Conservation (phyloP, 1,140 invertebrate genomes). For the Choristoneura fumiferana region DNA sequence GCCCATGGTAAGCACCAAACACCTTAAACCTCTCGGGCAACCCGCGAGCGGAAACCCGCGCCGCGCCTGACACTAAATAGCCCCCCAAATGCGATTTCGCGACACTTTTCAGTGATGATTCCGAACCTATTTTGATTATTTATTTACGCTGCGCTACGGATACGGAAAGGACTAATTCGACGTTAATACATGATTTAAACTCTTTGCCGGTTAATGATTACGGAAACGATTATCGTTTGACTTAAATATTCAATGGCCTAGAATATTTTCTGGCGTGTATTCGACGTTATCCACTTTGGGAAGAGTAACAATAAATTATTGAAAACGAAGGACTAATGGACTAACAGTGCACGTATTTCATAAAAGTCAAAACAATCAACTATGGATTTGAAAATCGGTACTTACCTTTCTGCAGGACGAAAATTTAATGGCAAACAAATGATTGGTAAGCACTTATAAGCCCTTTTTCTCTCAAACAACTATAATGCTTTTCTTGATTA, state of each 20-base stretch:
- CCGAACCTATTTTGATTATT: slow-evolving; percentile 46
- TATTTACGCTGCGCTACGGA: slow-evolving; percentile 42
- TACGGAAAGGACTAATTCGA: slow-evolving; percentile 26
- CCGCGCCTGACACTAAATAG: not conserved
- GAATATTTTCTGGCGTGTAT: too few relatives aligned
- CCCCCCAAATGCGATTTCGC: slow-evolving; percentile 13
- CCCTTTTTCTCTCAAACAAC: too few relatives aligned
- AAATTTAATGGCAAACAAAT: not conserved
- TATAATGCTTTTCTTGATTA: too few relatives aligned
- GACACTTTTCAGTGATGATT: slow-evolving; percentile 59
- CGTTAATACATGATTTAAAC: slow-evolving; percentile 26
- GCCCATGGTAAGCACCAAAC: slow-evolving; percentile 61
- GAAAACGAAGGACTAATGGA: too few relatives aligned
- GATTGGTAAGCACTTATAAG: slow-evolving; percentile 3
- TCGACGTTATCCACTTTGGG: too few relatives aligned
- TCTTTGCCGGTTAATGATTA: not conserved
- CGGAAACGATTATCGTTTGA: not conserved
- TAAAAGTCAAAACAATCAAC: not conserved
- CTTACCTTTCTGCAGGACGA: not conserved
- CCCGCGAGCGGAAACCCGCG: slow-evolving; percentile 11
- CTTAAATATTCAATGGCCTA: too few relatives aligned
- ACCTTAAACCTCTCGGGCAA: slow-evolving; percentile 28
- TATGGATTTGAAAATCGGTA: slow-evolving; percentile 7
- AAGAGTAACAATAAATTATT: too few relatives aligned
- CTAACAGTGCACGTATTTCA: too few relatives aligned